Evolutionary conservation across 2,888 invertebrate genomes (phyloP).

Genomic region (Sphinx pinastri): DNA sequence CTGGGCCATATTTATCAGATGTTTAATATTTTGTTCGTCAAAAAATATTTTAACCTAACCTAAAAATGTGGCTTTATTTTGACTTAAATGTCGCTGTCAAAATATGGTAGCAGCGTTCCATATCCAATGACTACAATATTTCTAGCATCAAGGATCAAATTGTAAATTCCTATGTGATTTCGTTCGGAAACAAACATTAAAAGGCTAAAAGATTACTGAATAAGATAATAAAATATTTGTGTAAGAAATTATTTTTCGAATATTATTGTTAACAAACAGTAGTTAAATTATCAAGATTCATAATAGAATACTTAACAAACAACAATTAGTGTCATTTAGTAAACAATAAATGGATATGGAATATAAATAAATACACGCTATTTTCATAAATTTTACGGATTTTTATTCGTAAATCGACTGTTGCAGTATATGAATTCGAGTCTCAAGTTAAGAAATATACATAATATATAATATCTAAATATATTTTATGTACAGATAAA

Average conservation of each 20-base stretch:
- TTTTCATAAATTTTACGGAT: constrained; percentile 61
- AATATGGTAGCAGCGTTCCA: background rate
- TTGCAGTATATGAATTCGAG: constrained; percentile 81
- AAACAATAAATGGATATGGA: constrained; percentile 11
- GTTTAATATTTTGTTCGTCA: background rate
- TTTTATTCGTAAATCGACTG: constrained; percentile 83
- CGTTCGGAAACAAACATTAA: background rate
- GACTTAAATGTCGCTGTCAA: constrained; percentile 15
- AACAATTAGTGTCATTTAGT: background rate
- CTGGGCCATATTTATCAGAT: constrained; percentile 83
- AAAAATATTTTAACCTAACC: background rate
- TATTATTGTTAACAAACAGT: too few species aligned
- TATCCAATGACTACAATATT: background rate
- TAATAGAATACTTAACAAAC: background rate
- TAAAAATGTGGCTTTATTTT: constrained; percentile 21
- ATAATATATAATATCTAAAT: constrained; percentile 84
- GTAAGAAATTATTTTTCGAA: too few species aligned
- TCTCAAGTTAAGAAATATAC: constrained; percentile 83
- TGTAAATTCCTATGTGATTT: background rate
- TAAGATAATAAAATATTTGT: too few species aligned
- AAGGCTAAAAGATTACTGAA: too few species aligned
- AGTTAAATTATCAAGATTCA: background rate
- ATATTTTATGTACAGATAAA: constrained; percentile 84
- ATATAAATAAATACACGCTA: constrained; percentile 41
- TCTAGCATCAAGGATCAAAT: background rate